phyloP scores from a whole-genome alignment of 2,888 invertebrate species.

The Hyposoter dolosus region DNA sequence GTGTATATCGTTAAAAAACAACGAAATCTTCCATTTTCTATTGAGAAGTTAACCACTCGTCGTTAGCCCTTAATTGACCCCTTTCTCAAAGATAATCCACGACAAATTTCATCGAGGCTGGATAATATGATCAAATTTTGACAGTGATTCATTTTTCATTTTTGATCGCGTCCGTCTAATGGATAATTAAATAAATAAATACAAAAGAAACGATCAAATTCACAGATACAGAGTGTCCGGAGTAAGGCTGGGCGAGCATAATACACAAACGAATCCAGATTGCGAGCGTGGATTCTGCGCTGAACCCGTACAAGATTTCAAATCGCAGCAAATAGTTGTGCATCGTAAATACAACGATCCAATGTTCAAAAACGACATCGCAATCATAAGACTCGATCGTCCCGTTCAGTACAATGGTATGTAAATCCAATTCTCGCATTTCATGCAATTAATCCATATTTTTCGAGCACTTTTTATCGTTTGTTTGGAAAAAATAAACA shows the following conservation, averaged over 20 bases:
- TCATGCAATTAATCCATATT: neutral
- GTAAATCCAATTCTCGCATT: constrained; percentile 33
- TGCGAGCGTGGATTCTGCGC: constrained; percentile 79
- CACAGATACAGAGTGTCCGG: constrained; percentile 71
- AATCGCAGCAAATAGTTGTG: constrained; percentile 76
- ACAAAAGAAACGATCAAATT: constrained; percentile 34
- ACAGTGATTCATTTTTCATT: neutral
- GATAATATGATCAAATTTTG: too few relatives aligned
- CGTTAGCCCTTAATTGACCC: too few relatives aligned
- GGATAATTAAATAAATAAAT: constrained; percentile 20
- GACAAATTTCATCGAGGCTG: too few relatives aligned
- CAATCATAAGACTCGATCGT: constrained; percentile 80
- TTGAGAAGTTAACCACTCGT: too few relatives aligned
- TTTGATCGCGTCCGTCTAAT: neutral
- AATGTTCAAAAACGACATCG: constrained; percentile 82
- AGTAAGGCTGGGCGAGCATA: constrained; percentile 82
- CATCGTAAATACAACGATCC: constrained; percentile 79
- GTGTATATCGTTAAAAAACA: neutral
- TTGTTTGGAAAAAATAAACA: neutral
- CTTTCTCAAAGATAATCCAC: too few relatives aligned
- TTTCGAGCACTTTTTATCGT: neutral
- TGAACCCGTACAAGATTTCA: constrained; percentile 79
- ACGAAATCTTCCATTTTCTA: neutral
- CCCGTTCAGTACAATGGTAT: constrained; percentile 79
- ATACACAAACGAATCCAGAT: constrained; percentile 77